Conservation (phyloP, 2,888 invertebrate species). For the Bhutanitis thaidina region DNA sequence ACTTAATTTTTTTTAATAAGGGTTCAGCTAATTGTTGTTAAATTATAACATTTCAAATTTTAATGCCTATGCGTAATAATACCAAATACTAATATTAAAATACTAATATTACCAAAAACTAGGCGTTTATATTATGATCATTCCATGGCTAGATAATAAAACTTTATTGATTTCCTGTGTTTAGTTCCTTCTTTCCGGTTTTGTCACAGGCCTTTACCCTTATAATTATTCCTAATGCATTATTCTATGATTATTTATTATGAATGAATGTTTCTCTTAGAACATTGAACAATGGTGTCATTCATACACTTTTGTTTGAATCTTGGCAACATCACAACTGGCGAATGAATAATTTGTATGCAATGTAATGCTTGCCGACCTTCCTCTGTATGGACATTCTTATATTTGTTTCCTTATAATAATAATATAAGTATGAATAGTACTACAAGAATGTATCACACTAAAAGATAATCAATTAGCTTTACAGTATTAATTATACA, state of each 20-base stretch:
- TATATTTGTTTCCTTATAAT: conserved; percentile 9
- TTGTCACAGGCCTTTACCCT: conserved; percentile 10
- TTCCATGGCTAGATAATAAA: not conserved
- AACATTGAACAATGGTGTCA: conserved; percentile 17
- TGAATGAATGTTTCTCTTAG: conserved; percentile 16
- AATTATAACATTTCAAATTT: no score
- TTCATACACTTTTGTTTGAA: conserved; percentile 17
- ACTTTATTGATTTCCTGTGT: not conserved
- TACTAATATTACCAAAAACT: no score
- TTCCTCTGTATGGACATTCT: conserved; percentile 12
- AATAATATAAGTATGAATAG: not conserved
- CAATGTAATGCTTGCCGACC: conserved; percentile 5
- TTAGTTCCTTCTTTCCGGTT: not conserved
- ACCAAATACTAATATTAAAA: no score
- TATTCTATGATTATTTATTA: no score
- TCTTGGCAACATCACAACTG: conserved; percentile 14
- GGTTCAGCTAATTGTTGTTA: no score
- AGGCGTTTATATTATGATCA: no score
- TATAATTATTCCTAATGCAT: conserved; percentile 14
- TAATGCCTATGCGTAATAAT: no score
- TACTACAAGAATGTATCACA: not conserved
- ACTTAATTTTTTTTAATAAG: no score
- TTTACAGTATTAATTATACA: no score
- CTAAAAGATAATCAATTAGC: no score
- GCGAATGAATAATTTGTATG: conserved; percentile 14